A percentile compares a stretch with the other conserved stretches of the same genome.
Evolutionary conservation across 2,797 vertebrate genomes (phyloP).

Genomic region (Spheniscus humboldti): DNA sequence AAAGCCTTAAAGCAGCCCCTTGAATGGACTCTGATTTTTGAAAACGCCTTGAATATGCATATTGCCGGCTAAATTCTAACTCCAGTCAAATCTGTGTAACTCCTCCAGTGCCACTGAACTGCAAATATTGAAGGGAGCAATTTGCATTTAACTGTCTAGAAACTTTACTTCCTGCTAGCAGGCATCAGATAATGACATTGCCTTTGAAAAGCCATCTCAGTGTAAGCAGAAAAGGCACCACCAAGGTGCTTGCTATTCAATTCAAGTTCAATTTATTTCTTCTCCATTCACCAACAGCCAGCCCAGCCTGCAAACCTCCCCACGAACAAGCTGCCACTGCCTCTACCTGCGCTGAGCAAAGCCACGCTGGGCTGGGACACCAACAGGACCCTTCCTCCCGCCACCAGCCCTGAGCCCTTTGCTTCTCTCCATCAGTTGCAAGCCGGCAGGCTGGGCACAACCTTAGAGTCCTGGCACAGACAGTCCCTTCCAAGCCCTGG

Average conservation of each 20-base stretch:
- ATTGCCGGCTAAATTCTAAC: not conserved
- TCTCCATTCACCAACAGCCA: not conserved
- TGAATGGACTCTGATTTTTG: not conserved
- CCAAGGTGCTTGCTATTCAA: too few species aligned
- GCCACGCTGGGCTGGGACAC: not conserved
- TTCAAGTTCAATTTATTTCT: not conserved
- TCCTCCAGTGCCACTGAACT: not conserved
- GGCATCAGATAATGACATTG: not conserved
- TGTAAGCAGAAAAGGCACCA: not conserved
- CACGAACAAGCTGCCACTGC: not conserved
- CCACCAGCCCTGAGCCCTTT: not conserved
- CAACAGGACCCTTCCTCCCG: not conserved
- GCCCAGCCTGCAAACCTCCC: not conserved
- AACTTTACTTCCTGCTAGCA: not conserved
- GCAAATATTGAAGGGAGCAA: not conserved
- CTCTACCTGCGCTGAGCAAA: not conserved
- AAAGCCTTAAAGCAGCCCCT: not conserved
- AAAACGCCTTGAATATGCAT: not conserved
- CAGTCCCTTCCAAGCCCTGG: not conserved
- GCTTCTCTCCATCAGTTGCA: not conserved
- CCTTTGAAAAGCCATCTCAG: not conserved
- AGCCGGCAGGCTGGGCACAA: too few species aligned
- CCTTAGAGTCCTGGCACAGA: too few species aligned
- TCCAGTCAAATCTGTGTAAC: not conserved
- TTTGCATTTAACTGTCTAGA: not conserved